Evolutionary conservation across 1,140 invertebrate species (phyloP), one percentile per base, ranked within the genome.

Genomic region (Bombus turneri): DNA sequence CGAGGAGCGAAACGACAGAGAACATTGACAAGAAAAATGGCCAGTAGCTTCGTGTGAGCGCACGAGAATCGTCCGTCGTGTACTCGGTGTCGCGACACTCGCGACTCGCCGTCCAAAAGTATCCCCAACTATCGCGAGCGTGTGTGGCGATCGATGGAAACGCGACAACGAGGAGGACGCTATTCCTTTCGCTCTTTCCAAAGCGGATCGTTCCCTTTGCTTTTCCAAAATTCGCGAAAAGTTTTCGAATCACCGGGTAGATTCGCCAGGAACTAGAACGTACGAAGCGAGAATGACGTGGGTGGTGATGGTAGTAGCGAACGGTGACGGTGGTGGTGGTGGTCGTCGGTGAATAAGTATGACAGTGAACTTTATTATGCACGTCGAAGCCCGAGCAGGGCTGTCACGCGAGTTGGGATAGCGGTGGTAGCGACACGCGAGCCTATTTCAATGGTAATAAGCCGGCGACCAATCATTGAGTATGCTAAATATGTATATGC

Each of bases 391-490:
- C 81, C 82, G 72, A 90, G 73, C 77, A 74, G 64, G 66, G 71
- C 87, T 91, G 85, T 91, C 90, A 91, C 90, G 90, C 89, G 85
- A 88, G 80, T 90, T 76, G 89, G 81, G 68, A 84, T 80, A 77
- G 79, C 80, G 71, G 66, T 69, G 81, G 80, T 71, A 69, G 53
- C 88, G 83, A 87, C 88, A 84, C 85, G 85, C 87, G 84, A 92
- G 89, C 86, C 90, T 89, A 92, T 92, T 92, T 92, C 90, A 88
- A 92, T 92, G 89, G 89, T 92, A 92, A 92, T 92, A 91, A 92
- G 87, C 89, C 86, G 83, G 62, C 88, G 91, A 86, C 83, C 88
- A 80, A 91, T 92, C 91, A 86, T 88, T 84, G 77, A 87, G 78
- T 85, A 91, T 86, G 90, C 85, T 91, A 92, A 92, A 92, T 92